These are phyloP conservation scores for Petrocephalus microphthalmus DNA, from an alignment of 2,113 vertebrate genomes.

Conservation along the genomic window DNA sequence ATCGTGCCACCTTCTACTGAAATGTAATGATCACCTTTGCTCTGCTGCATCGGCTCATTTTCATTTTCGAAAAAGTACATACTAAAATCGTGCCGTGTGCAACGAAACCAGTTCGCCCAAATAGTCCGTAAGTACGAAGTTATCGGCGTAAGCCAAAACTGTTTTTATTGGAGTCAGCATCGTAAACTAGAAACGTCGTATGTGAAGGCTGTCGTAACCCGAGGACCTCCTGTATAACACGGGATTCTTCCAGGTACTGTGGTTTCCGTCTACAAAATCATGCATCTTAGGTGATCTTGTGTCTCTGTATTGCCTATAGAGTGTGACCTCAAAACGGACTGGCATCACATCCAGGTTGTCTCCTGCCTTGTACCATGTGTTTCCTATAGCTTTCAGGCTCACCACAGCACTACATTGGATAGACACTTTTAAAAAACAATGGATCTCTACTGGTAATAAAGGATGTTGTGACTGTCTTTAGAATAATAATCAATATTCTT, in stretches of 20 bases:
- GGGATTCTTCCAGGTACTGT: not conserved
- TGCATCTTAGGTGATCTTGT: not conserved
- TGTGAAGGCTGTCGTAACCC: too few relatives aligned
- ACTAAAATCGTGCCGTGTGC: too few relatives aligned
- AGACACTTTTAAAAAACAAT: not conserved
- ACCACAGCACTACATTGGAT: not conserved
- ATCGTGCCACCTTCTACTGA: too few relatives aligned
- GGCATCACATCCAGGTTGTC: not conserved
- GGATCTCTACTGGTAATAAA: not conserved
- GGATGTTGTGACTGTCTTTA: not conserved
- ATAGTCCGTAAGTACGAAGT: too few relatives aligned
- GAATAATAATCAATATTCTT: not conserved
- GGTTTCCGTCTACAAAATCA: not conserved
- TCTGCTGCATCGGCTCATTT: too few relatives aligned
- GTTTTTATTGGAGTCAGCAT: too few relatives aligned
- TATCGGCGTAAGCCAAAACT: too few relatives aligned
- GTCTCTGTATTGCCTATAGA: not conserved
- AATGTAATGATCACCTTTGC: too few relatives aligned
- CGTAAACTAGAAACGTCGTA: too few relatives aligned
- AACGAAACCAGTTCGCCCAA: too few relatives aligned
- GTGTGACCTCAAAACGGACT: not conserved
- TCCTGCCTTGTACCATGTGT: not conserved
- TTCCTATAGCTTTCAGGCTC: not conserved
- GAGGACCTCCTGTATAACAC: too few relatives aligned
- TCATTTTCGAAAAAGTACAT: too few relatives aligned